Conservation (phyloP, 1,140 invertebrate genomes). For the Littorina saxatilis region DNA sequence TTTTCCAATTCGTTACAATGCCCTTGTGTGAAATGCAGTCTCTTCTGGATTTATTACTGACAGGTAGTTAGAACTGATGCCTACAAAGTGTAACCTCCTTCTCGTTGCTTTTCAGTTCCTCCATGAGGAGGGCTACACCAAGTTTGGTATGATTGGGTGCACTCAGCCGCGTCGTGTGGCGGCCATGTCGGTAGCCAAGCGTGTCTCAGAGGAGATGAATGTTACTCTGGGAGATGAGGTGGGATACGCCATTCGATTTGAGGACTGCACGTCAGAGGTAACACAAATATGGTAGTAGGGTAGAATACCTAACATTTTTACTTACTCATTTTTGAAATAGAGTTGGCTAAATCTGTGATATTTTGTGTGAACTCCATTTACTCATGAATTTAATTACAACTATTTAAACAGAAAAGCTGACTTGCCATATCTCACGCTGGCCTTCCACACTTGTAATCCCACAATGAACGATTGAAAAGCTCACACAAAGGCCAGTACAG, state of each 20-base stretch:
- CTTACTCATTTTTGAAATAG: background rate
- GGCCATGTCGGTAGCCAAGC: constrained; percentile 99
- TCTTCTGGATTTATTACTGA: too few species aligned
- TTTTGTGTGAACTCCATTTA: background rate
- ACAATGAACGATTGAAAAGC: too few species aligned
- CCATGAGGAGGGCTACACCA: constrained; percentile 97
- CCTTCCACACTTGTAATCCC: too few species aligned
- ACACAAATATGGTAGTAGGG: too few species aligned
- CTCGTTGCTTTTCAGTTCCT: too few species aligned
- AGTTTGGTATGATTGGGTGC: constrained; percentile 95
- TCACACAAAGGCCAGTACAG: too few species aligned
- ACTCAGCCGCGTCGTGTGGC: constrained; percentile 95
- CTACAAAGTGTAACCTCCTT: too few species aligned
- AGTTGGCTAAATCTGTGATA: background rate
- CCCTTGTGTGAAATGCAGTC: too few species aligned
- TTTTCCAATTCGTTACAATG: too few species aligned
- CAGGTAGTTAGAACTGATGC: too few species aligned
- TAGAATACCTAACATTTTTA: constrained; percentile 29
- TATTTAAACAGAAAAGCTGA: background rate
- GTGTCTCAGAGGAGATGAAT: constrained; percentile 98
- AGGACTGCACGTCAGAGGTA: constrained; percentile 97
- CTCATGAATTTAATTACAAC: background rate
- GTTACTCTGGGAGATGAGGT: constrained; percentile 87
- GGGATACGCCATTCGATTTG: constrained; percentile 99
- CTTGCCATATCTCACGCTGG: too few species aligned